Evolutionary conservation across 2,797 vertebrate genomes (phyloP), one percentile per base, ranked within the genome.

Genomic region (Clarias fuscus): DNA sequence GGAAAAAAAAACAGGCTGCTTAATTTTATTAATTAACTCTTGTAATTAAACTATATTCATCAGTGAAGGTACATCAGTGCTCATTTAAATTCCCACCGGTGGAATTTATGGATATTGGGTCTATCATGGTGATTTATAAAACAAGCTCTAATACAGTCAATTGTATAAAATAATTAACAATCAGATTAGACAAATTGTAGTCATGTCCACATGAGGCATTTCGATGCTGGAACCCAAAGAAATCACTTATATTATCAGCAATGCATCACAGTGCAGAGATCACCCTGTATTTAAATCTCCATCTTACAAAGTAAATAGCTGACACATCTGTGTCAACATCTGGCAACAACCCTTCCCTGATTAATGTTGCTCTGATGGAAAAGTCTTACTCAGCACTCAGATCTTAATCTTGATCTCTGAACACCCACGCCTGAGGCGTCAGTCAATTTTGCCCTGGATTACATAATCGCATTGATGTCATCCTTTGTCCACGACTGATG

Each of bases 381-480:
- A 84, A 68, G 48, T 53, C 70, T 43, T 76, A 75, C 86, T 84
- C 77, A 82, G 83, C 77, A 79, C 59, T 64, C 13, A 5, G 24
- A 17, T 64, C 59, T 58, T 15, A 7, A 33, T 20, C 33, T 62
- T n/a, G 1, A 33, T 3, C 56, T 62, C 27, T 8, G n/a, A n/a
- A 58, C 43, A 22, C 56, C 68, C 82, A 71, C n/a, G 33, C 30
- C 20, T 56, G 33, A 8, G 11, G 64, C 40, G 15, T 70, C 56
- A 62, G 37, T 7, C 18, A 81, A 11, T 64, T 58, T 84, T 77
- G 71, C 73, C n/a, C 53, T 76, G 5, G 37, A 18, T 84, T 53
- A 84, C 86, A 64, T 84, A 82, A 84, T 22, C 2, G 11, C n/a
- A 40, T 24, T 84, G 86, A 79, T 68, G 56, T 84, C 86, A 87